A percentile compares a stretch with the other conserved stretches of the same genome.
These are phyloP conservation scores for Macrosiphum euphorbiae DNA, from an alignment of 2,888 invertebrate species.

Conservation along the genomic window DNA sequence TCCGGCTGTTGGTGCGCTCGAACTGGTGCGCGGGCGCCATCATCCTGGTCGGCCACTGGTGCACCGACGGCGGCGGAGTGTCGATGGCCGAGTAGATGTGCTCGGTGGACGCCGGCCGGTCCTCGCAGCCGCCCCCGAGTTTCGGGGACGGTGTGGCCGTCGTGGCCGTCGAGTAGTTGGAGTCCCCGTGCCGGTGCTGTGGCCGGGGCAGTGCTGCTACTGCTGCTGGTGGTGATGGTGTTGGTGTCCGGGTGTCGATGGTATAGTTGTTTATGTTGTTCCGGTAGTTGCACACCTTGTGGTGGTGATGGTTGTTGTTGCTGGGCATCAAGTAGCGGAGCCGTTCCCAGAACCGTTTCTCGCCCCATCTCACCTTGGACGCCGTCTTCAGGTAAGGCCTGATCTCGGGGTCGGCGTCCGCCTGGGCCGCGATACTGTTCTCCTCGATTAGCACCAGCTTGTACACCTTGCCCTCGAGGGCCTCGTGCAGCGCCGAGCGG, in stretches of 20 bases:
- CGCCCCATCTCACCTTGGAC: conserved; percentile 87
- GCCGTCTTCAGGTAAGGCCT: conserved; percentile 90
- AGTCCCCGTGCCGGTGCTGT: conserved; percentile 72
- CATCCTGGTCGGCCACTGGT: conserved; percentile 50
- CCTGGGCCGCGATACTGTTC: conserved; percentile 83
- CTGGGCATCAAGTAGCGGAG: conserved; percentile 90
- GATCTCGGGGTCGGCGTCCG: conserved; percentile 88
- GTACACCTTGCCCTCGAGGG: conserved; percentile 85
- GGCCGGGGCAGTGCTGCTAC: conserved; percentile 68
- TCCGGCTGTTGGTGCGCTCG: conserved; percentile 64
- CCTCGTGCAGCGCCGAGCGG: conserved; percentile 90
- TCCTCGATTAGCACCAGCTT: conserved; percentile 92
- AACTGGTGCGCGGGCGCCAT: conserved; percentile 7
- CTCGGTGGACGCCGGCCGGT: conserved; percentile 79
- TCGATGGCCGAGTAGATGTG: conserved; percentile 93
- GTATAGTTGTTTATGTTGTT: conserved; percentile 89
- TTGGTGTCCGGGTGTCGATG: conserved; percentile 75
- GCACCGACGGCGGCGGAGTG: conserved; percentile 71
- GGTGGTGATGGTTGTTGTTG: conserved; percentile 74
- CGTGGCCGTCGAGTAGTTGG: conserved; percentile 77
- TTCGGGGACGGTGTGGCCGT: conserved; percentile 77
- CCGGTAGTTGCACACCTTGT: conserved; percentile 77
- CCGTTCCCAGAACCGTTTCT: conserved; percentile 94
- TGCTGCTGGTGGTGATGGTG: conserved; percentile 70
- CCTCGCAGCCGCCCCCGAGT: conserved; percentile 71